Evolutionary conservation across 2,113 vertebrate genomes (phyloP).

Genomic region (Leucopsar rothschildi): DNA sequence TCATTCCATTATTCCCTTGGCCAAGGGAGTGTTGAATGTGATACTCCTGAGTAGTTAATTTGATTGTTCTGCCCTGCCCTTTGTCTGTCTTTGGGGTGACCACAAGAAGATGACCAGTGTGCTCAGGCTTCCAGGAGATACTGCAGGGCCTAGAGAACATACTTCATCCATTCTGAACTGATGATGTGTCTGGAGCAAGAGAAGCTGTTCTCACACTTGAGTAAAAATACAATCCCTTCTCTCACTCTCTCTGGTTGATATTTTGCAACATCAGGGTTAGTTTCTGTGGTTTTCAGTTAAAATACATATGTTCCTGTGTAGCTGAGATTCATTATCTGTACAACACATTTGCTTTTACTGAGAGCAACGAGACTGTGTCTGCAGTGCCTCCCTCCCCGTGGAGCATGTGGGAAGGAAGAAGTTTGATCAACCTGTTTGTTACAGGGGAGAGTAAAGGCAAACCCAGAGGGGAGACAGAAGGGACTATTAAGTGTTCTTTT

Average conservation of each 20-base stretch:
- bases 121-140: background rate
- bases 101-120: background rate
- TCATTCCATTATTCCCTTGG: background rate
- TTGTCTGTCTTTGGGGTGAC: background rate
- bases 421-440: background rate
- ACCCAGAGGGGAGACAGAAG: background rate
- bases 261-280: background rate
- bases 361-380: background rate
- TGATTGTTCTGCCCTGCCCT: background rate
- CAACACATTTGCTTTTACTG: background rate
- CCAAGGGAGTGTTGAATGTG: background rate
- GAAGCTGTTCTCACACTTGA: background rate
- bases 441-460: background rate
- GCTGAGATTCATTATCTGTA: background rate
- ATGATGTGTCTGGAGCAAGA: background rate
- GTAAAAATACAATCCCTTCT: background rate
- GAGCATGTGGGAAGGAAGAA: background rate
- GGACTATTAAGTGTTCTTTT: background rate
- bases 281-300: background rate
- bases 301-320: background rate
- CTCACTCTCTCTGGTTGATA: background rate
- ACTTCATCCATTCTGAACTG: background rate
- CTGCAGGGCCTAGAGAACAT: background rate
- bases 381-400: background rate
- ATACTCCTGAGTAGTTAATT: background rate